Evolutionary conservation across 2,888 invertebrate genomes (phyloP), one percentile per base, ranked within the genome.

Genomic region (Phaonia tiefii): DNA sequence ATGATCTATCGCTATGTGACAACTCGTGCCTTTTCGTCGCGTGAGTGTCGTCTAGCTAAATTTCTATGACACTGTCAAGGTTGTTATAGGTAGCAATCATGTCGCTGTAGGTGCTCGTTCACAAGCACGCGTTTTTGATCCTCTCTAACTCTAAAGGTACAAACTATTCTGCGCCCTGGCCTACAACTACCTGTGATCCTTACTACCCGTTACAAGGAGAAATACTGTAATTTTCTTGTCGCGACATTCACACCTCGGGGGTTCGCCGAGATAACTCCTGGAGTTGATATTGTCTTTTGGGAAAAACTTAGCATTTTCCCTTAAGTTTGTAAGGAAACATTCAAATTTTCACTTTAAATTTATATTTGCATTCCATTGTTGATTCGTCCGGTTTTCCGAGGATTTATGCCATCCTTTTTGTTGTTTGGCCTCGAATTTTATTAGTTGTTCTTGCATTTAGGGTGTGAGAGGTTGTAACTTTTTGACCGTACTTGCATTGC

Each of bases 261-360:
- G 46, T 39, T 17, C 56, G 70, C 22, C 60, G 39, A 42, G 17
- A 4, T 4, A 44, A 44, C 46, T 63, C 49, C 42, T 72, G 60
- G n/a, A 65, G 10, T 2, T 54, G 54, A 26, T 26, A 46, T 5
- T 3, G 31, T 5, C 3, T 31, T 31, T 31, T 31, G 31, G 3
- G 3, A 31, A 8, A 65, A 25, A 54, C 11, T 25, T 26, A 39
- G 42, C 10, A 39, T 22, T 11, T 60, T 39, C 11, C 37, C 1
- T 44, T 42, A 5, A 31, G 22, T 49, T 67, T 75, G 13, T 31
- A 51, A 11, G 42, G 70, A 80, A 31, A 77, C 76, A 77, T 77
- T 17, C 51, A 46, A 69, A 81, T 78, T 78, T 81, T 63, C 60
- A 81, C 58, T 74, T 71, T 72, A 31, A 67, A 49, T 54, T 75